These are phyloP conservation scores for Ovibos moschatus DNA, from an alignment of 2,113 vertebrate species.

Conservation along the genomic window DNA sequence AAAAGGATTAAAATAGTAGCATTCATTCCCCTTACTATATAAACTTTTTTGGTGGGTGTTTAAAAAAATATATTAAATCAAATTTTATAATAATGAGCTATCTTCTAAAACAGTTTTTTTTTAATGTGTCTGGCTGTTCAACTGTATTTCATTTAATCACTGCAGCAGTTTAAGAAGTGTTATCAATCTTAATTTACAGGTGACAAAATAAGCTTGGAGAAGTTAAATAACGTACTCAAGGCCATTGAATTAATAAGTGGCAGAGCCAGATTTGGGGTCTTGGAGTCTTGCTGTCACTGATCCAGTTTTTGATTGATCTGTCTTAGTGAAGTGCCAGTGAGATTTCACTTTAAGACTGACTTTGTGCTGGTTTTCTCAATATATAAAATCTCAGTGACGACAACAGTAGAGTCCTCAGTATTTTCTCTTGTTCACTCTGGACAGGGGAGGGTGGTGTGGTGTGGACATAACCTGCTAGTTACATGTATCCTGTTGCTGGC, in stretches of 20 bases:
- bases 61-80: constrained; percentile 10
- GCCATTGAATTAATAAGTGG: neutral
- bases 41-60: neutral
- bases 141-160: neutral
- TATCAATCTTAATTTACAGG: neutral
- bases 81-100: constrained; percentile 23
- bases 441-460: neutral
- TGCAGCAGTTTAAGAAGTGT: neutral
- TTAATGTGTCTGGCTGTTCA: neutral
- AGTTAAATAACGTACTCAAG: neutral
- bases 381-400: neutral
- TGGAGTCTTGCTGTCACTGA: neutral
- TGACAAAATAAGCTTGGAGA: neutral
- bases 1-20: neutral
- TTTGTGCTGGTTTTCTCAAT: neutral
- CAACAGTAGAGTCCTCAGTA: neutral
- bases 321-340: neutral
- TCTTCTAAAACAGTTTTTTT: constrained; percentile 9
- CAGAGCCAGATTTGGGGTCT: neutral
- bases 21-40: neutral
- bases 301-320: neutral
- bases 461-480: neutral
- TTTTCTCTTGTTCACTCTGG: neutral
- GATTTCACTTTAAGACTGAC: neutral
- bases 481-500: neutral